Base-by-base conservation (phyloP, 2,797 vertebrate genomes). In the Octomys mimax region DNA sequence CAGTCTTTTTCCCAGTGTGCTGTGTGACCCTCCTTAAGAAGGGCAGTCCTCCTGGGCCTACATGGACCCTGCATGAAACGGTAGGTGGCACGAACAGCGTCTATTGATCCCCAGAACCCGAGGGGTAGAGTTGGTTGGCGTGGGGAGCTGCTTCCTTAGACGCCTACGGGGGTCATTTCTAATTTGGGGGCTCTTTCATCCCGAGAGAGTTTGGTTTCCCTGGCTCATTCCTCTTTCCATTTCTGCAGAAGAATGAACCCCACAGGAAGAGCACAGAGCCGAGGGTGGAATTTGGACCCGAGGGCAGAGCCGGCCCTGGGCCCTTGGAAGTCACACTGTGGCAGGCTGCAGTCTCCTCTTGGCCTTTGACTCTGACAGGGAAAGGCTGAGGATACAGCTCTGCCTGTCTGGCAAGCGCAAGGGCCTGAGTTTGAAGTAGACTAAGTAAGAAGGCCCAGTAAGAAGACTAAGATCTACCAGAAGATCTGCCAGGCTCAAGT, bases 21-120 rank as follows among this genome's bases (percentile, higher is more conserved):
- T 81, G 71, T 62, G 95, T 66, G 80, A 81, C 66, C 46, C 92
- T 62, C n/a, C 70, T 90, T 80, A 83, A 33, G 94, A 70, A 91
- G 52, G 28, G 6, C 26, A 31, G 49, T 31, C 52, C 5, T 26
- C n/a, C 39, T 71, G 75, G 75, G 39, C 59, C 78, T 85, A 52
- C 18, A 33, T 18, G 12, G 24, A 2, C 31, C 78, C 59, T 64
- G 42, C 10, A 2, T 31, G 39, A 64, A 85, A 91, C 22, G 24
- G 33, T 26, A 64, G 5, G 22, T 2, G 54, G 16, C 36, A 57
- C 33, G n/a, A 36, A 46, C 39, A 61, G 70, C 42, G 39, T 3
- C 81, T 81, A 73, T 14, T 46, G 80, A 70, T 18, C 82, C 36
- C 4, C 52, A 62, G 80, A 75, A 49, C 39, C 57, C 59, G 24